Percentiles rank a stretch among this genome's conserved stretches.
These are phyloP conservation scores for Perizoma flavofasciatum DNA, from an alignment of 2,888 invertebrate species.

Conservation along the genomic window DNA sequence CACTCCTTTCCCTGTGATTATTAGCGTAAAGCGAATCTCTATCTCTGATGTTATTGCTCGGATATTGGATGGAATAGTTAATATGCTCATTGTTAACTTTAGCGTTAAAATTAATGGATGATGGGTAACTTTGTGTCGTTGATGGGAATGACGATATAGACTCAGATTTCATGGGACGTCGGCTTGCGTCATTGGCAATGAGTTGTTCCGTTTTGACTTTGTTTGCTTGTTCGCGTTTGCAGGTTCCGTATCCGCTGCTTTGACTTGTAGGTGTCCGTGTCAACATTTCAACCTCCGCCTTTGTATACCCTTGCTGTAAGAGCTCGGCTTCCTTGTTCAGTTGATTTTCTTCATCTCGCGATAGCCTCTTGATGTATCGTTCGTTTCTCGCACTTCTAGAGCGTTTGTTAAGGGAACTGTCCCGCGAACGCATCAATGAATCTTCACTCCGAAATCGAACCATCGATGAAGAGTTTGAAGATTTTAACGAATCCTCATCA, in stretches of 20 bases:
- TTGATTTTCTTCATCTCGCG: conserved; percentile 87
- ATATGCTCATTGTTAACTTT: conserved; percentile 82
- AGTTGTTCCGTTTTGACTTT: conserved; percentile 69
- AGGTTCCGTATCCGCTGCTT: conserved; percentile 78
- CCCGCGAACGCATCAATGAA: conserved; percentile 84
- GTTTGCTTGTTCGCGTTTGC: conserved; percentile 76
- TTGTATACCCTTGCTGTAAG: conserved; percentile 78
- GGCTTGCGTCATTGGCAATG: conserved; percentile 60
- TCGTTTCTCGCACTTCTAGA: conserved; percentile 91
- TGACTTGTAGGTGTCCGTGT: conserved; percentile 81
- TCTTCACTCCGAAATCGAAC: conserved; percentile 88
- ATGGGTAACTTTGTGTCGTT: conserved; percentile 79
- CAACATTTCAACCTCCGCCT: conserved; percentile 80
- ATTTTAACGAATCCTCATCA: conserved; percentile 88
- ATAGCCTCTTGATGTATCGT: conserved; percentile 89
- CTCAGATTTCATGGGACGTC: conserved; percentile 73
- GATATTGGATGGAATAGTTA: conserved; percentile 77
- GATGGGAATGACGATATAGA: conserved; percentile 82
- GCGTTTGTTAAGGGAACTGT: conserved; percentile 84
- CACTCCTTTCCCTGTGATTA: conserved; percentile 66
- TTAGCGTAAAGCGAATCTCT: conserved; percentile 70
- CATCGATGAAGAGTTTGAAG: conserved; percentile 86
- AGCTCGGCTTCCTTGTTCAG: conserved; percentile 82
- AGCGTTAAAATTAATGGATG: conserved; percentile 81
- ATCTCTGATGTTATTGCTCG: conserved; percentile 59